A percentile compares a stretch with the other conserved stretches of the same genome.
These are phyloP conservation scores for Corythaeola cristata DNA, from an alignment of 2,113 vertebrate genomes.

Conservation along the genomic window DNA sequence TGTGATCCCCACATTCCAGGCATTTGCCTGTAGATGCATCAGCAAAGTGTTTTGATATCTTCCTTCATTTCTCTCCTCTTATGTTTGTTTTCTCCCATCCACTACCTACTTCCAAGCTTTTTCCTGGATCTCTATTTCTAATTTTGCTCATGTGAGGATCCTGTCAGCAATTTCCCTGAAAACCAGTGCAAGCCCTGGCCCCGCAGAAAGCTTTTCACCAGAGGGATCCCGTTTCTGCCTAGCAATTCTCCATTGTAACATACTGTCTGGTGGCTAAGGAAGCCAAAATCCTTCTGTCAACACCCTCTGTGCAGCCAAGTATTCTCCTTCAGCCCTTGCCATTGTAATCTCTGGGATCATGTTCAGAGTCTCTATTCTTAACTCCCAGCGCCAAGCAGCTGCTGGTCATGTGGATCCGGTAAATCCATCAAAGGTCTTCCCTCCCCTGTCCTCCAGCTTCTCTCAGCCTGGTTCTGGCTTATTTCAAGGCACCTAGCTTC, in stretches of 20 bases:
- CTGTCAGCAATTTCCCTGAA: background rate
- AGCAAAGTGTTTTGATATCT: background rate
- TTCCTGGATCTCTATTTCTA: background rate
- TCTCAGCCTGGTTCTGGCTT: background rate
- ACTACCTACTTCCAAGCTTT: background rate
- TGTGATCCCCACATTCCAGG: background rate
- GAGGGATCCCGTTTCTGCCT: background rate
- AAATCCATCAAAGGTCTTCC: background rate
- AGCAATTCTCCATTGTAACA: background rate
- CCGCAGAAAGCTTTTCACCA: background rate
- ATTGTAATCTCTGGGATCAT: background rate
- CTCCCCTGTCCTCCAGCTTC: background rate
- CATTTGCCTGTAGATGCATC: background rate
- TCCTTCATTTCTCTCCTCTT: background rate
- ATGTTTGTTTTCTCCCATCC: background rate
- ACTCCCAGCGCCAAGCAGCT: background rate
- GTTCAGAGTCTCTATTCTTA: background rate
- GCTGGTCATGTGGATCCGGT: background rate
- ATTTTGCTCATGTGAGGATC: background rate
- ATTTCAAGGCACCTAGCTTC: background rate
- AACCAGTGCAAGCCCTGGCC: background rate
- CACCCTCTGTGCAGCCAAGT: background rate
- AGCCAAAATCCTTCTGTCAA: constrained; percentile 2
- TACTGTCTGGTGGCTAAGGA: background rate
- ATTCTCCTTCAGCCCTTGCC: background rate